Evolutionary conservation across 2,888 invertebrate species (phyloP), one percentile per base, ranked within the genome.

Genomic region (Laothoe populi): DNA sequence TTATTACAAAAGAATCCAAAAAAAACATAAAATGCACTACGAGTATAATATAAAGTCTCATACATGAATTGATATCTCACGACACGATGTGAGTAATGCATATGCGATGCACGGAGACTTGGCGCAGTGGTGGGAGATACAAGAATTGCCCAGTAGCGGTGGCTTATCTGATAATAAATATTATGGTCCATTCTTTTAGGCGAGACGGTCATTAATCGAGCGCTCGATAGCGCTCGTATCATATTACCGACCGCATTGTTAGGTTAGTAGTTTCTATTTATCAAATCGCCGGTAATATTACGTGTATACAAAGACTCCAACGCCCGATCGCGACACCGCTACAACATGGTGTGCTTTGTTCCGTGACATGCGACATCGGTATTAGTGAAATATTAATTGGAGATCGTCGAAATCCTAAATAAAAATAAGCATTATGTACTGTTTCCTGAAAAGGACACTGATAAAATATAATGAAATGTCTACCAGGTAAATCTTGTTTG

Each of bases 111-210:
- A 82, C 78, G 73, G 79, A 78, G 81, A 76, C 75, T 77, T 73
- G 35, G 86, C 87, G 88, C 86, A 89, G 90, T 90, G 86, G 87
- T 77, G 75, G 77, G 84, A 81, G 88, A 89, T 90, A 89, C 83
- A 88, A 87, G 89, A 88, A 90, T 91, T 88, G 86, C 86, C 88
- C 92, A 79, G 92, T 92, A 92, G 92, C 92, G 80, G 77, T 64
- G 81, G 82, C 85, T 88, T 91, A 92, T 92, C 92, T 87, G 90
- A 92, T 92, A 90, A 92, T 91, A 92, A 92, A 92, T 92, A 92
- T 92, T 90, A 87, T 87, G 82, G 87, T 84, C 89, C 90, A 91
- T 92, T 92, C 92, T 92, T 92, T 92, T 92, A 90, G 89, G 87
- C 86, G 88, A 86, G 88, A 82, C 85, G 82, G 89, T 90, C 92